Conservation (phyloP, 2,113 vertebrate genomes). For the Typhlomys cinereus region DNA sequence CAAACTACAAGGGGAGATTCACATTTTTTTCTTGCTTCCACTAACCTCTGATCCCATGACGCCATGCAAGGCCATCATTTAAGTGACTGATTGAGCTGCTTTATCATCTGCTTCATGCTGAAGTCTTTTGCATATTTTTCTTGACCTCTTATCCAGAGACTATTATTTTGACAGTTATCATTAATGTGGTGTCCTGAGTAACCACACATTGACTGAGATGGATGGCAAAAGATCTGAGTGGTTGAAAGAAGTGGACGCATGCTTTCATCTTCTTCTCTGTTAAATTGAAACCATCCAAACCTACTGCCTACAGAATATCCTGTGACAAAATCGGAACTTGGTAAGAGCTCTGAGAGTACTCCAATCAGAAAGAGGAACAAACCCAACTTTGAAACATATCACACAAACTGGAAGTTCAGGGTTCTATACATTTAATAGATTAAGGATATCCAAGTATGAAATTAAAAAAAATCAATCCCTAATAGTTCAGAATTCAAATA, state of each 20-base stretch:
- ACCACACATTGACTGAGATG: constrained; percentile 87
- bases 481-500: constrained; percentile 42
- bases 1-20: constrained; percentile 93
- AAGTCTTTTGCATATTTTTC: constrained; percentile 92
- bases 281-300: constrained; percentile 90
- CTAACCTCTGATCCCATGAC: constrained; percentile 87
- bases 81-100: constrained; percentile 89
- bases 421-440: constrained; percentile 72
- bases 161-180: constrained; percentile 89
- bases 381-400: constrained; percentile 66
- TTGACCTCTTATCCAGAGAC: constrained; percentile 88
- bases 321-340: constrained; percentile 84
- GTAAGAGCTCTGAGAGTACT: constrained; percentile 82
- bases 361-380: constrained; percentile 48
- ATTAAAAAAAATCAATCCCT: constrained; percentile 71
- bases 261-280: constrained; percentile 89
- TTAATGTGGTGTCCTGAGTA: constrained; percentile 85
- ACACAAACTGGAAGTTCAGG: constrained; percentile 62
- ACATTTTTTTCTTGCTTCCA: constrained; percentile 88
- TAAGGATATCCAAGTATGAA: constrained; percentile 70
- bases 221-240: constrained; percentile 85
- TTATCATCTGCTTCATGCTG: constrained; percentile 87
- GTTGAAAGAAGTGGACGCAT: constrained; percentile 85
- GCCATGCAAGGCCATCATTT: constrained; percentile 80
- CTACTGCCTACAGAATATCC: constrained; percentile 77